Base-by-base conservation (phyloP, 2,888 invertebrate species). In the Agrochola litura region DNA sequence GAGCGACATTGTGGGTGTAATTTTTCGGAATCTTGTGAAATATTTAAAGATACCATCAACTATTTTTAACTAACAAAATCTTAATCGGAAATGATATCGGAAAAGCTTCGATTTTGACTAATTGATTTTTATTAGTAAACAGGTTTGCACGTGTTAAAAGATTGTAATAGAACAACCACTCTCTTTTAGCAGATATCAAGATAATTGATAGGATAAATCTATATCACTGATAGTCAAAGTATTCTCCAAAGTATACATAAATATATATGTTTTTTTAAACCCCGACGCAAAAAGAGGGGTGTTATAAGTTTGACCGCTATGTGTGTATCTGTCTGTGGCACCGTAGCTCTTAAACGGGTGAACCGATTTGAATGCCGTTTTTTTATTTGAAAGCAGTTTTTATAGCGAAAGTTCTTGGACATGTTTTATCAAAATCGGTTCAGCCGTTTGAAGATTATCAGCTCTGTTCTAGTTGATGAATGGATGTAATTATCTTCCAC, bases 1-100 rank as follows among this genome's bases (percentile, higher is more conserved):
- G 16, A 14, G 6, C 68, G 5, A 54, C 63, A 25, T 14, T 8
- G 5, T 4, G 9, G 12, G 16, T 43, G 43, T 10, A 46, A 37
- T 14, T 52, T n/a, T 54, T 25, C 0, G 30, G 0, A 37, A 58
- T 54, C 16, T 52, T 79, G 41, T 68, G 30, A 63, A 73, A 60
- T 61, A 56, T 30, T 43, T 0, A 25, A 12, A 73, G 81, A 78
- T 78, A 60, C 58, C 6, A 79, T 71, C 71, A 65, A 58, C 9
- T 10, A 64, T 52, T 80, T 64, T 16, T 12, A 25, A 22, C 19
- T 2, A 41, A 37, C 49, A 54, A 25, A 25, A 81, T 81, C 76
- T 63, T 56, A 22, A 64, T 43, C 56, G 49, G 43, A 63, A 63
- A 67, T 52, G 9, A 43, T 52, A 61, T 56, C 30, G 46, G 37